Evolutionary conservation across 2,888 invertebrate species (phyloP), one percentile per base, ranked within the genome.

Genomic region (Drosophila fungiperda): DNA sequence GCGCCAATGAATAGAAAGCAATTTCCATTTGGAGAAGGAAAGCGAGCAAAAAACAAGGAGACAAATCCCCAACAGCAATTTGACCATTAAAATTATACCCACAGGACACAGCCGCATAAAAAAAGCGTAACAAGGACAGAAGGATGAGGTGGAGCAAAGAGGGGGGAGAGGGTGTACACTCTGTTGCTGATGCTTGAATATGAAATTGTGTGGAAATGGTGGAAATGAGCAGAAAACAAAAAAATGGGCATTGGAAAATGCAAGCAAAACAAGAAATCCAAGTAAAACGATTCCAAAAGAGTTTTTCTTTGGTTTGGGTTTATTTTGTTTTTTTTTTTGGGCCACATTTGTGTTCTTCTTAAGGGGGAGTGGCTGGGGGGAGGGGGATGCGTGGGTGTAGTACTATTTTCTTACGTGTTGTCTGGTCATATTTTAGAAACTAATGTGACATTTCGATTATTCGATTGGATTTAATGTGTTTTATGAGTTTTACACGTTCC

Each of bases 361-460:
- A 88, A 71, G 52, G 12, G 29, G 29, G 8, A 26, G n/a, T 23
- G 26, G 38, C 12, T 2, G 42, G 4, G 12, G 52, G 1, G 12
- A 1, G 17, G 63, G 12, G 38, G 15, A 29, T 26, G 6, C 26
- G 52, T 23, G n/a, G 3, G 11, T 20, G 53, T 23, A n/a, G 53
- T 52, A 64, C 65, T 15, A 80, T 45, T 78, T 78, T 73, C 75
- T 81, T 85, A 89, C 86, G 88, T 87, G 89, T 85, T 71, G 76
- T 68, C 29, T 65, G 87, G 89, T 89, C 90, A 93, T 93, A 93
- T 93, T 93, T 93, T 92, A 93, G 92, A 92, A 91, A 92, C 91
- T 93, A 93, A 93, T 93, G 93, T 92, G 93, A 93, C 93, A 93
- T 93, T 93, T 93, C 93, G 93, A 93, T 93, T 93, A 93, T 93